Evolutionary conservation across 2,888 invertebrate genomes (phyloP), one percentile per base, ranked within the genome.

Genomic region (Charanyca ferruginea): DNA sequence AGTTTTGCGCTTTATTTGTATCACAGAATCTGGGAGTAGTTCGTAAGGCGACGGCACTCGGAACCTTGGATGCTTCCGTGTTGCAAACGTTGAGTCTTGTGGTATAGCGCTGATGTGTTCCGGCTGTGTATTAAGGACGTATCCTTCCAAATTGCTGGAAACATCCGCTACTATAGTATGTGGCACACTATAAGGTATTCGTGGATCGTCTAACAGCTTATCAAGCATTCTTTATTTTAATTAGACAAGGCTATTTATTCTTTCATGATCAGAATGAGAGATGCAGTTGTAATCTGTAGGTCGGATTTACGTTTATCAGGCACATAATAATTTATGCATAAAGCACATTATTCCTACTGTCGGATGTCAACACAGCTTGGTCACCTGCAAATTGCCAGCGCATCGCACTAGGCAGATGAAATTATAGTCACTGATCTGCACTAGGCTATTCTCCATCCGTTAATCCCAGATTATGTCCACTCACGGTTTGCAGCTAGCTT

Each of bases 81-180:
- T 64, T 53, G 49, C 49, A 66, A 61, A 57, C 59, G 51, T 66
- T 32, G 49, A 47, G 60, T 59, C 48, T 80, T 71, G 60, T 54
- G 58, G 66, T 45, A 51, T 20, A 70, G 57, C 35, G 62, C 53
- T 76, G 68, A 76, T 71, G 73, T 69, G 67, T 76, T 73, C 76
- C 71, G 66, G 55, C 52, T 20, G 48, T 41, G 54, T 66, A 59
- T 71, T 74, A 66, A 73, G 65, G 44, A 44, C 54, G 51, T 53
- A 55, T 70, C 79, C 60, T 53, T 66, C 35, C 48, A 64, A 77
- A 79, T 73, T 52, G 59, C 52, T 65, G 18, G 16, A 66, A 66
- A 60, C 66, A 71, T 77, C 64, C 66, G 59, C 47, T 38, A 16
- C 23, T 53, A n/a, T 45, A 70, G 52, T 61, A 69, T 59, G 49